Conservation (phyloP, 2,113 vertebrate species). For the Saguinus imperator region DNA sequence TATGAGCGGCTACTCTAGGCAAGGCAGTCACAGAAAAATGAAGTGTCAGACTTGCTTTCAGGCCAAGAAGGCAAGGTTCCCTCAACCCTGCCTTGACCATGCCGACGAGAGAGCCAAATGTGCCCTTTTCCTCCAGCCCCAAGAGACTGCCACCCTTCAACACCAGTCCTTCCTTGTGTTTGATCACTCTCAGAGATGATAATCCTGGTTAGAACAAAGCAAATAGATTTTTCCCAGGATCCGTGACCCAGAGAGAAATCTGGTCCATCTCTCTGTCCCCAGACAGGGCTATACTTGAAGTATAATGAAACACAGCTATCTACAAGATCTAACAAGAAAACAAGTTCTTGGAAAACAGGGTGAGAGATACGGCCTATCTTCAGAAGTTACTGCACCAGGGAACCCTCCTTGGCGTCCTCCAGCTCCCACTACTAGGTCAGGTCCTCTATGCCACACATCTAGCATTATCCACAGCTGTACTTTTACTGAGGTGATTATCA, state of each 20-base stretch:
- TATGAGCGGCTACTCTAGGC: background rate
- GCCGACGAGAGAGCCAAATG: rapidly evolving
- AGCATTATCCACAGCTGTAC: background rate
- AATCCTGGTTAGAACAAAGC: constrained; percentile 13
- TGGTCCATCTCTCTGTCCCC: background rate
- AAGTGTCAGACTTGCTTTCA: background rate
- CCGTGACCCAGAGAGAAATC: background rate
- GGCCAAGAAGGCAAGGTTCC: background rate
- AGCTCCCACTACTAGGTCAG: too few species aligned
- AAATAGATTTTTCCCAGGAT: background rate
- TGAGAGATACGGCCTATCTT: background rate
- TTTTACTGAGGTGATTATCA: background rate
- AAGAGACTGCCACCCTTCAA: background rate
- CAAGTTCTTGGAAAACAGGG: background rate
- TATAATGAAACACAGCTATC: background rate
- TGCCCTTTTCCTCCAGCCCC: background rate
- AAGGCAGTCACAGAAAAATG: background rate
- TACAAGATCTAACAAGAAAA: background rate
- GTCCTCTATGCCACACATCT: background rate
- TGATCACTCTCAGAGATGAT: background rate
- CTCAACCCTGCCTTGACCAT: background rate
- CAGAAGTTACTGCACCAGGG: background rate
- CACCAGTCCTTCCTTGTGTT: background rate
- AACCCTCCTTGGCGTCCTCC: background rate
- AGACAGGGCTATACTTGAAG: background rate